Conservation (phyloP, 1,140 invertebrate species). For the Sitophilus oryzae region DNA sequence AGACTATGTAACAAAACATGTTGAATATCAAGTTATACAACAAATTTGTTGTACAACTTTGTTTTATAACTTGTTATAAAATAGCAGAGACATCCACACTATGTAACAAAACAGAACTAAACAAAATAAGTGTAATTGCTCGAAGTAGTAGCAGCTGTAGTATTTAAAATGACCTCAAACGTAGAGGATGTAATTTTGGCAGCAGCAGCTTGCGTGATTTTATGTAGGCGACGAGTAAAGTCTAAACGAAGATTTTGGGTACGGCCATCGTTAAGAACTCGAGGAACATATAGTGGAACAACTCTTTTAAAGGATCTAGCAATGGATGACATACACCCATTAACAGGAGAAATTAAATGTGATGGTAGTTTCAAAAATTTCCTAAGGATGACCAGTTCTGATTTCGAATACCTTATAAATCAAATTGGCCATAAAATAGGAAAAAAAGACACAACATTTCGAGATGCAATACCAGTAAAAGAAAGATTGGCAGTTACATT, state of each 20-base stretch:
- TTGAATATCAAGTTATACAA: no score
- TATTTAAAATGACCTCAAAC: no score
- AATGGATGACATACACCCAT: slow-evolving; percentile 1
- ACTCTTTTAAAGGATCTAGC: slow-evolving; percentile 5
- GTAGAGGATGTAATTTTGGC: neutral
- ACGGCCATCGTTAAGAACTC: slow-evolving; percentile 1
- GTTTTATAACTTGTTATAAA: no score
- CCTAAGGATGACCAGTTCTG: slow-evolving; percentile 1
- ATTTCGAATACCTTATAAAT: slow-evolving; percentile 7
- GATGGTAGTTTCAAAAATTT: slow-evolving; percentile 1
- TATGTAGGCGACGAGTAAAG: no score
- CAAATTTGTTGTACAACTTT: no score
- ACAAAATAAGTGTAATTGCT: neutral
- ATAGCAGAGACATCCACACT: no score
- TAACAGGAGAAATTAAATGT: neutral
- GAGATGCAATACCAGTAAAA: slow-evolving; percentile 4
- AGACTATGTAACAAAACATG: slow-evolving; percentile 5
- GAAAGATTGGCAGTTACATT: slow-evolving; percentile 5
- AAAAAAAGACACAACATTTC: slow-evolving; percentile 12
- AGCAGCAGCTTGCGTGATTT: no score
- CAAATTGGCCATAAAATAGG: slow-evolving; percentile 2
- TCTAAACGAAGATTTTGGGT: slow-evolving; percentile 11
- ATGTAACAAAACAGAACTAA: neutral
- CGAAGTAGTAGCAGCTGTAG: no score
- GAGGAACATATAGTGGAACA: slow-evolving; percentile 13